These are phyloP conservation scores for Monochamus saltuarius DNA, from an alignment of 1,140 invertebrate genomes.

Conservation along the genomic window DNA sequence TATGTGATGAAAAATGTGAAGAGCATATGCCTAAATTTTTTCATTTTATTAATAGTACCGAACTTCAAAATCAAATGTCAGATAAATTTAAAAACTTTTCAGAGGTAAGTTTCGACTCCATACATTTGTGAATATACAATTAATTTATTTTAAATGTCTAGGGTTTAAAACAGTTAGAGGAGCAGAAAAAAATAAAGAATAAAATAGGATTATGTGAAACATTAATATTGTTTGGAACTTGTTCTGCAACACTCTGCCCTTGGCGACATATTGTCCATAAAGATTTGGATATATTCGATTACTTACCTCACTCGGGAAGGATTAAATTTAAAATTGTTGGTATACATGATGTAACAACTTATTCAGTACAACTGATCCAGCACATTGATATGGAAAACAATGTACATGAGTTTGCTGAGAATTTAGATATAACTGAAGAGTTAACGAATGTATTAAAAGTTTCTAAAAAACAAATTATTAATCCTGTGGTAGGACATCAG, in stretches of 20 bases:
- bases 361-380: conserved; percentile 35
- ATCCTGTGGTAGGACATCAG: conserved; percentile 5
- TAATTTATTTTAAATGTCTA: conserved; percentile 24
- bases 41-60: conserved; percentile 28
- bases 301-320: conserved; percentile 35
- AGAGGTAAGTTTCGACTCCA: conserved; percentile 17
- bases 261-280: conserved; percentile 33
- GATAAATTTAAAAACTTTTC: conserved; percentile 24
- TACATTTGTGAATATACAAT: background rate
- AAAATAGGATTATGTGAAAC: conserved; percentile 32
- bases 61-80: conserved; percentile 28
- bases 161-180: conserved; percentile 23
- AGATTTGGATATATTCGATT: conserved; percentile 28
- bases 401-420: conserved; percentile 22
- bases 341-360: conserved; percentile 31
- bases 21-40: conserved; percentile 32
- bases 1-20: conserved; percentile 41
- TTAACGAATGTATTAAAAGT: conserved; percentile 12
- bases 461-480: conserved; percentile 11
- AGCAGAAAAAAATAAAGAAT: conserved; percentile 31
- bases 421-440: conserved; percentile 10
- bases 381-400: conserved; percentile 33
- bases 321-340: conserved; percentile 42
- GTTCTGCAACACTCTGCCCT: conserved; percentile 28
- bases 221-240: conserved; percentile 40